Evolutionary conservation across 2,113 vertebrate genomes (phyloP), one percentile per base, ranked within the genome.

Genomic region (Brachyhypopomus occidentalis): DNA sequence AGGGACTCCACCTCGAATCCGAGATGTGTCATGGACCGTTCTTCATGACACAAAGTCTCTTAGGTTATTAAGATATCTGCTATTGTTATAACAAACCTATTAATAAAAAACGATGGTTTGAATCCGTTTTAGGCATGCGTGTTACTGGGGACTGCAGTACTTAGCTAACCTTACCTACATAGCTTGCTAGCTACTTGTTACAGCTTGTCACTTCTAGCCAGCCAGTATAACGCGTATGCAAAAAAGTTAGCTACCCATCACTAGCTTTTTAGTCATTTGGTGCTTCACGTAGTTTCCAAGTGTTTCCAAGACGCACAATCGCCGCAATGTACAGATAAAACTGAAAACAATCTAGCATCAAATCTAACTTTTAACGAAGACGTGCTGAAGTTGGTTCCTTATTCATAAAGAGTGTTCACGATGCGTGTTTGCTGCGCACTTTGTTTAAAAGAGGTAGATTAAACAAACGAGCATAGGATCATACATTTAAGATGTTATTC

Each of bases 201-300:
- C 78, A 23, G 69, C 25, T 77, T 8, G 52, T 8, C 75, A 55
- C 30, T 38, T 80, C 11, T 19, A 20, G 34, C 25, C 45, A 34
- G 22, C 23, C 5, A 64, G 17, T 5, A 8, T 23, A 72, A 55
- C 16, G 27, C 79, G 2, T 23, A 23, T 55, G 71, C 79, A 14
- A 75, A 77, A 78, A 81, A 81, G 71, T 75, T 81, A 38, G 45
- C 45, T 14, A 52, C 6, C 41, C 9, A 8, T 72, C 30, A 9
- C 67, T 55, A 17, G 60, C 27, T 22, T 74, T 55, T 41, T n/a
- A 23, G 73, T 19, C 36, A 7, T 59, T 22, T 30, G 56, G 6
- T 70, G n/a, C 66, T 7, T 34, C 30, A 14, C 48, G 12, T 52
- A 48, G 16, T n/a, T 25, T 71, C 38, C 58, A n/a, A 45, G 2